phyloP scores from a whole-genome alignment of 2,888 invertebrate species.

The Incurvaria masculella region DNA sequence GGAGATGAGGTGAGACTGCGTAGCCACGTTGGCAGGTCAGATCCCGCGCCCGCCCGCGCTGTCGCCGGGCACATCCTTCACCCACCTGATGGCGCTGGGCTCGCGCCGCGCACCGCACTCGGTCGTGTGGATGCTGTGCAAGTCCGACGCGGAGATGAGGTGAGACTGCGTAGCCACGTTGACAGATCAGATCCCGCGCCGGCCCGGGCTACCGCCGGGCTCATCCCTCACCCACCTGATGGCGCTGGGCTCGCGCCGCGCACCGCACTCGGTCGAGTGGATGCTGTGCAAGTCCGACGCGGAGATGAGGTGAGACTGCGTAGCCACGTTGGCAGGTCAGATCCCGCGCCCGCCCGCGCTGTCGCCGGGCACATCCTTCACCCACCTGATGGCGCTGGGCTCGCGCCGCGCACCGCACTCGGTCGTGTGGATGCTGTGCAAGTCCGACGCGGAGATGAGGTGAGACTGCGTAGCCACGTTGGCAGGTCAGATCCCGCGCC shows the following conservation, averaged over 20 bases:
- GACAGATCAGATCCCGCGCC: constrained; percentile 73
- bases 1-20: constrained; percentile 67
- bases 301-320: constrained; percentile 67
- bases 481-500: constrained; percentile 61
- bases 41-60: constrained; percentile 71
- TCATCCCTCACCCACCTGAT: constrained; percentile 70
- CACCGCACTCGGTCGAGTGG: constrained; percentile 74
- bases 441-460: constrained; percentile 76
- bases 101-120: constrained; percentile 64
- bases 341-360: constrained; percentile 71
- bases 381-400: constrained; percentile 76
- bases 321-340: constrained; percentile 27
- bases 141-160: constrained; percentile 76
- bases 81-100: constrained; percentile 76
- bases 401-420: constrained; percentile 64
- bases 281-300: constrained; percentile 74
- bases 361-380: constrained; percentile 64
- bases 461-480: constrained; percentile 32
- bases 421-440: constrained; percentile 79
- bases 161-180: constrained; percentile 75
- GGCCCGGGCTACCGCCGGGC: constrained; percentile 68
- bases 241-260: constrained; percentile 68
- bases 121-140: constrained; percentile 79
- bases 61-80: constrained; percentile 64
- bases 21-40: constrained; percentile 27